phyloP scores from a whole-genome alignment of 53 echinoderm and acorn worm species.

The Echinarachnius parma region DNA sequence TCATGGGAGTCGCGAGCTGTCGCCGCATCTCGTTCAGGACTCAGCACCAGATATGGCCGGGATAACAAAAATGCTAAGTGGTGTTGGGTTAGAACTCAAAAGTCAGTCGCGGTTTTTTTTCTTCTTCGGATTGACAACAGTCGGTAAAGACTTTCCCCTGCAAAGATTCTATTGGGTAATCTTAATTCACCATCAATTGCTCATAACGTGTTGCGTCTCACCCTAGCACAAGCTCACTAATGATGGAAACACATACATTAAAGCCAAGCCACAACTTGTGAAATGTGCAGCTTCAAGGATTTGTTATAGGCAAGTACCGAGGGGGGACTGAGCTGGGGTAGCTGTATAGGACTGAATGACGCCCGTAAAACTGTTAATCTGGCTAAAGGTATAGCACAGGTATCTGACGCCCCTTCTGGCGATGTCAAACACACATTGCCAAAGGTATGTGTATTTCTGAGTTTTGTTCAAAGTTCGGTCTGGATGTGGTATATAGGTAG shows the following conservation, averaged over 20 bases:
- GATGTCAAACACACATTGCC: slow-evolving; percentile 31
- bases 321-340: slow-evolving; percentile 4
- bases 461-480: not conserved
- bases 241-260: slow-evolving; percentile 18
- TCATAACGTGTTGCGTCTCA: slow-evolving; percentile 4
- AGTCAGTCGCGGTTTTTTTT: no score
- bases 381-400: slow-evolving; percentile 30
- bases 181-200: slow-evolving; percentile 32
- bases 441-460: slow-evolving; percentile 20
- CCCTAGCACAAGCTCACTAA: slow-evolving; percentile 5
- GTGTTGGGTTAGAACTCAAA: slow-evolving; percentile 31
- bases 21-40: slow-evolving; percentile 7
- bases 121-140: no score
- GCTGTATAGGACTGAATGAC: slow-evolving; percentile 36
- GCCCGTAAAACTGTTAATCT: slow-evolving; percentile 13
- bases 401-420: slow-evolving; percentile 29
- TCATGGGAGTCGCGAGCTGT: slow-evolving; percentile 45
- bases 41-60: slow-evolving; percentile 9
- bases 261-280: slow-evolving; percentile 13
- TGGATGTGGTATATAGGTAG: not conserved
- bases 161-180: slow-evolving; percentile 39
- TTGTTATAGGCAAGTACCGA: slow-evolving; percentile 1
- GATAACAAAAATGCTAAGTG: slow-evolving; percentile 32
- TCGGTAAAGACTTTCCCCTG: slow-evolving; percentile 25
- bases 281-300: not conserved